A percentile compares a stretch with the other conserved stretches of the same genome.
Conservation (phyloP, 2,113 vertebrate species). For the Oenanthe melanoleuca region DNA sequence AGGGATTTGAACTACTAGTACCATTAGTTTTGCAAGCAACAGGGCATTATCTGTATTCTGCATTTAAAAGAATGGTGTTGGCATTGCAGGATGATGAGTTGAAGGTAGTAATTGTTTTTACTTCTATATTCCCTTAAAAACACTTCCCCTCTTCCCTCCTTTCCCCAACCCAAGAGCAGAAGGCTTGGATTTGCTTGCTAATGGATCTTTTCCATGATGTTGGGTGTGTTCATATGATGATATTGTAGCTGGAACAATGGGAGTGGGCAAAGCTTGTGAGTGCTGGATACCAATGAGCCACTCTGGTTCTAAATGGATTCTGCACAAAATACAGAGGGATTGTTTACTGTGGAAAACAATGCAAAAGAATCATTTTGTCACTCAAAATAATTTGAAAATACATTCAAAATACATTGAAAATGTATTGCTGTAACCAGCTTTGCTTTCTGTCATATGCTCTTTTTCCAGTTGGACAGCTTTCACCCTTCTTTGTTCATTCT, state of each 20-base stretch:
- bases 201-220: background rate
- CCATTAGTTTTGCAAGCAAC: background rate
- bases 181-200: background rate
- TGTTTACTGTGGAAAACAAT: background rate
- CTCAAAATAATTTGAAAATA: background rate
- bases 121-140: background rate
- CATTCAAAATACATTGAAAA: background rate
- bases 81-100: background rate
- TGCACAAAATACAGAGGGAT: background rate
- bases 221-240: background rate
- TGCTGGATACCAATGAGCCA: background rate
- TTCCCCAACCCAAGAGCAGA: background rate
- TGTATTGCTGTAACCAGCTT: background rate
- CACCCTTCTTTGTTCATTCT: background rate
- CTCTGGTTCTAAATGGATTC: background rate
- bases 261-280: background rate
- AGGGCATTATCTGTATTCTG: background rate
- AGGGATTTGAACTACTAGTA: background rate
- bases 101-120: background rate
- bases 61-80: background rate
- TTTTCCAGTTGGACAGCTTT: background rate
- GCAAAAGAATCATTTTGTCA: background rate
- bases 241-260: background rate
- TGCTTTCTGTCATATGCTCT: background rate
- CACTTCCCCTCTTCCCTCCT: background rate